Base-by-base conservation (phyloP, 2,113 vertebrate species). In the Catharus fuscescens region DNA sequence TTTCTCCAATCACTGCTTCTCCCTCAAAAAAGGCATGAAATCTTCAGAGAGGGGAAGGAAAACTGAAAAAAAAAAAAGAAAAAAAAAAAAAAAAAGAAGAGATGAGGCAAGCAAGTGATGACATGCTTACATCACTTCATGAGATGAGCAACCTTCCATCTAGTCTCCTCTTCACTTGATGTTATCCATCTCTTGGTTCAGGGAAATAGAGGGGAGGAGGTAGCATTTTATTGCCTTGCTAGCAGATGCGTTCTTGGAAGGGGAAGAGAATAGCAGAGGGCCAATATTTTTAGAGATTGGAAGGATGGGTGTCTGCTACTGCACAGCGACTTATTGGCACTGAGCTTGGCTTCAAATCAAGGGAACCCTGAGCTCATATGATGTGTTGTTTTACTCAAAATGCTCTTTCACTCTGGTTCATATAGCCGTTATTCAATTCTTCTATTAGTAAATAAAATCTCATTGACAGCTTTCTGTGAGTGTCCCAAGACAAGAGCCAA, bases 361-460 rank as follows among this genome's bases (percentile, higher is more conserved):
- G 36, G 60, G 34, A 90, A 40, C 10, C 32, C 48, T 50, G 38
- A 65, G 45, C 50, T 92, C 71, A 5, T 42, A 85, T 19, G 9
- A 70, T 52, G 80, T 0, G 5, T 28, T 4, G 0, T 36, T 83
- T n/a, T 54, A 72, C 25, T 48, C 72, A 80, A 77, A 69, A 90
- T 8, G 4, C 53, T 81, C 57, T 50, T 84, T 64, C 25, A 53
- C 25, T 48, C 36, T 16, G 18, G 56, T 84, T 92, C 52, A 54
- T 62, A 80, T 2, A 8, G 44, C 29, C 47, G 23, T 82, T 82
- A 72, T 0, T 14, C 12, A 57, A 88, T 69, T 94, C 31, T 56
- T 74, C 34, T 59, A 21, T 29, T 83, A 83, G 66, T 80, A 95
- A 94, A 93, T n/a, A 95, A 82, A 94, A 73, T 38, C 34, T 59